A percentile compares a stretch with the other conserved stretches of the same genome.
Evolutionary conservation across 2,113 vertebrate genomes (phyloP).

Genomic region (Camelus bactrianus): DNA sequence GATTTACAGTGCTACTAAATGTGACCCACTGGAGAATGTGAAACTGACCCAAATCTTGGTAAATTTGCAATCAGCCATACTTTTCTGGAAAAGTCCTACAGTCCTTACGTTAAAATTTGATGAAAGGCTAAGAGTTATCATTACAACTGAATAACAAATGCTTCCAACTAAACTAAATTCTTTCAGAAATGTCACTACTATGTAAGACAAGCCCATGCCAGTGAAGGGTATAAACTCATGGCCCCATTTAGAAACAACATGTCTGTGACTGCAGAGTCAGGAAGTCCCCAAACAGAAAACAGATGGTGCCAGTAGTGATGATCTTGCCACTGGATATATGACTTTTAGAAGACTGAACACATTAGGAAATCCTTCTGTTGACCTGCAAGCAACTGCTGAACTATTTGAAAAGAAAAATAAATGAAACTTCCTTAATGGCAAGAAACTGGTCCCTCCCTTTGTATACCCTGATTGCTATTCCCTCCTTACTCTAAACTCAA

Average conservation of each 20-base stretch:
- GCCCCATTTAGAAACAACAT: background rate
- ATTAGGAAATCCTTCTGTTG: background rate
- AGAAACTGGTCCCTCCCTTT: background rate
- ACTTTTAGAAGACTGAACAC: background rate
- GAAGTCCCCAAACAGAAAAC: background rate
- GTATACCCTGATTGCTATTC: background rate
- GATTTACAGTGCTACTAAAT: background rate
- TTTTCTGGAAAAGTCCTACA: background rate
- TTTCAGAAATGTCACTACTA: background rate
- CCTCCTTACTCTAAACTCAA: background rate
- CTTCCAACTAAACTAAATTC: background rate
- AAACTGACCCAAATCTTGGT: background rate
- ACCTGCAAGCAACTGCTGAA: background rate
- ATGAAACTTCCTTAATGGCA: background rate
- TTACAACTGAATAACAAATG: background rate
- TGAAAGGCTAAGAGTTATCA: background rate
- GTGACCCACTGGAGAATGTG: background rate
- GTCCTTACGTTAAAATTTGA: background rate
- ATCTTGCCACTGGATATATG: background rate
- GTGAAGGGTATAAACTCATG: background rate
- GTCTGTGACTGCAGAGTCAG: background rate
- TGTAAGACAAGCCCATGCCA: background rate
- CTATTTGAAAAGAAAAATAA: background rate
- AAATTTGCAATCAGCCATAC: background rate
- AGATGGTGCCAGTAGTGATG: background rate